phyloP scores from a whole-genome alignment of 1,140 invertebrate species.

The Macrobrachium nipponense region DNA sequence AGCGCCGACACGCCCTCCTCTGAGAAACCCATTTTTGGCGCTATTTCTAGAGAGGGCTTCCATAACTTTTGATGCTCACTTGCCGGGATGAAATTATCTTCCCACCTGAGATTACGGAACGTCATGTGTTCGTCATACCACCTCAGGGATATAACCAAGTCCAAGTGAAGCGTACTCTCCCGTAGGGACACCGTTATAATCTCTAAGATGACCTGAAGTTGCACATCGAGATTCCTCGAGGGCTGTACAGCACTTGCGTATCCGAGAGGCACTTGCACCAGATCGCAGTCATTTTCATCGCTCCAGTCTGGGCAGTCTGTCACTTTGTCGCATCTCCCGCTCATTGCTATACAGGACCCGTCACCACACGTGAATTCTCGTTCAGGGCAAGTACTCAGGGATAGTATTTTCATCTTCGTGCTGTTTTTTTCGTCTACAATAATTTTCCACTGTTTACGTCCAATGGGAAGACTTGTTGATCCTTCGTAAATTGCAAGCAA shows the following conservation, averaged over 20 bases:
- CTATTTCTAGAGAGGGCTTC: constrained; percentile 11
- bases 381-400: constrained; percentile 25
- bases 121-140: constrained; percentile 21
- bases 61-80: neutral
- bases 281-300: constrained; percentile 34
- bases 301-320: constrained; percentile 36
- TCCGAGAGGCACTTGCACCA: neutral
- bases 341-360: constrained; percentile 24
- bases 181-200: constrained; percentile 19
- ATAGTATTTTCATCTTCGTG: neutral
- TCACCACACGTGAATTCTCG: constrained; percentile 41
- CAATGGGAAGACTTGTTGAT: constrained; percentile 5
- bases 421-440: neutral
- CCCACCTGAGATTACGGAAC: constrained; percentile 13
- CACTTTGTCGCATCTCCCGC: constrained; percentile 18
- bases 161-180: constrained; percentile 15
- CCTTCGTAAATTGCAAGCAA: neutral
- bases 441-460: constrained; percentile 13
- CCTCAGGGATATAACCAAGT: neutral
- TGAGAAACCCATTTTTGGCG: constrained; percentile 24
- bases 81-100: neutral
- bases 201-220: neutral
- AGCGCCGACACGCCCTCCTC: neutral
- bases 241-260: constrained; percentile 12
- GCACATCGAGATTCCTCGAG: constrained; percentile 4